A percentile compares a stretch with the other conserved stretches of the same genome.
These are phyloP conservation scores for Dolomedes plantarius DNA, from an alignment of 2,888 invertebrate genomes.

Conservation along the genomic window DNA sequence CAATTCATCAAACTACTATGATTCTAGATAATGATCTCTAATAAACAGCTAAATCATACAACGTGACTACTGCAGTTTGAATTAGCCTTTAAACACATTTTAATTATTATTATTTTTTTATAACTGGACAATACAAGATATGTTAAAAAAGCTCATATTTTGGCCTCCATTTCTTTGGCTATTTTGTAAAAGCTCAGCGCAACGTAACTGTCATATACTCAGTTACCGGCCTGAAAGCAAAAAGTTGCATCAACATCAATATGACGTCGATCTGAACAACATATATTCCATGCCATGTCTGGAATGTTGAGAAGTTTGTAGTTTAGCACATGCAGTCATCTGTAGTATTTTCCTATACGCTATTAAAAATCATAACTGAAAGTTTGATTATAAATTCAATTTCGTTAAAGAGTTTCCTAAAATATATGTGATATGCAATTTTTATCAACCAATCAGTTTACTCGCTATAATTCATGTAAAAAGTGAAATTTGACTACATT, in stretches of 20 bases:
- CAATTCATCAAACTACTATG: background rate
- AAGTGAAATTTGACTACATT: too few relatives aligned
- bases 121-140: slow-evolving; percentile 52
- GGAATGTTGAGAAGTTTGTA: background rate
- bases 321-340: background rate
- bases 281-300: background rate
- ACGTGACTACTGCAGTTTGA: background rate
- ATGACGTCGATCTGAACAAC: slow-evolving; percentile 2
- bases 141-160: slow-evolving; percentile 54
- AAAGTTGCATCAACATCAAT: slow-evolving; percentile 11
- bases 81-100: background rate
- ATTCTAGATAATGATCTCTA: background rate
- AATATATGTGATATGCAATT: too few relatives aligned
- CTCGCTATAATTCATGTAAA: too few relatives aligned
- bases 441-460: too few relatives aligned
- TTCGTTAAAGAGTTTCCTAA: too few relatives aligned
- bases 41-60: background rate
- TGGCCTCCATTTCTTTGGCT: slow-evolving; percentile 55
- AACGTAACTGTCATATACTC: background rate
- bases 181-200: slow-evolving; percentile 9
- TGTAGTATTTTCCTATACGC: too few relatives aligned
- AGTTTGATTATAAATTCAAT: too few relatives aligned
- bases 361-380: too few relatives aligned
- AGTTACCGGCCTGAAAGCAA: background rate
- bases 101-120: background rate